A percentile compares a stretch with the other conserved stretches of the same genome.
Conservation (phyloP, 2,113 vertebrate species). For the Salminus brasiliensis region DNA sequence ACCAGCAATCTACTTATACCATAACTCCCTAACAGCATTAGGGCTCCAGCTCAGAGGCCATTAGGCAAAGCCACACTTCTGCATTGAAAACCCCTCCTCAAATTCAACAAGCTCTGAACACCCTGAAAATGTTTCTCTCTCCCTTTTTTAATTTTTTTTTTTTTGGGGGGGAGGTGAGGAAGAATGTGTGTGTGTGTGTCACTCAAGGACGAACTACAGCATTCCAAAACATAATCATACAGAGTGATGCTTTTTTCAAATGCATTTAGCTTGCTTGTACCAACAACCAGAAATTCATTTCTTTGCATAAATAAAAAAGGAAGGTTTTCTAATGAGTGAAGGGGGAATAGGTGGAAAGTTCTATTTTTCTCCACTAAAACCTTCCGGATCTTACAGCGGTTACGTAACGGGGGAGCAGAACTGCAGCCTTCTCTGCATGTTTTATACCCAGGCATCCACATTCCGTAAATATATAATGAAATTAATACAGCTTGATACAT, state of each 20-base stretch:
- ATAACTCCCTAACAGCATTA: slow-evolving; percentile 50
- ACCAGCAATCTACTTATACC: slow-evolving; percentile 66
- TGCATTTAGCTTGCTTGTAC: not conserved
- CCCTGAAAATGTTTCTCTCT: not conserved
- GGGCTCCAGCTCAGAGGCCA: slow-evolving; percentile 34
- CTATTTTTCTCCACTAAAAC: slow-evolving; percentile 32
- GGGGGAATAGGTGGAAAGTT: not conserved
- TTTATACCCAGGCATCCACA: slow-evolving; percentile 47
- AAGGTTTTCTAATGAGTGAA: not conserved
- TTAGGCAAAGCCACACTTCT: slow-evolving; percentile 37
- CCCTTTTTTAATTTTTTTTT: not conserved
- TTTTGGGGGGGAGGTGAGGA: not conserved
- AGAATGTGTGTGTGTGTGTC: not conserved
- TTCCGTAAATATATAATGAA: slow-evolving; percentile 54
- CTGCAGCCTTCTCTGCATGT: slow-evolving; percentile 45
- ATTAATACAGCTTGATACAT: slow-evolving; percentile 46
- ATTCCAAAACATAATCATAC: not conserved
- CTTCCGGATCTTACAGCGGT: slow-evolving; percentile 41
- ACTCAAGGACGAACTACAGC: not conserved
- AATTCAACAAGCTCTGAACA: not conserved
- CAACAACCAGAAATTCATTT: too few relatives aligned
- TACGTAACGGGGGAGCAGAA: slow-evolving; percentile 33
- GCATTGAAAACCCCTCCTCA: slow-evolving; percentile 7
- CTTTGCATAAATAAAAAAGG: not conserved
- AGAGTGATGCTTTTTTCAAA: not conserved